A percentile compares a stretch with the other conserved stretches of the same genome.
phyloP scores from a whole-genome alignment of 2,797 vertebrate genomes.

The Hypotaenidia philippensis region DNA sequence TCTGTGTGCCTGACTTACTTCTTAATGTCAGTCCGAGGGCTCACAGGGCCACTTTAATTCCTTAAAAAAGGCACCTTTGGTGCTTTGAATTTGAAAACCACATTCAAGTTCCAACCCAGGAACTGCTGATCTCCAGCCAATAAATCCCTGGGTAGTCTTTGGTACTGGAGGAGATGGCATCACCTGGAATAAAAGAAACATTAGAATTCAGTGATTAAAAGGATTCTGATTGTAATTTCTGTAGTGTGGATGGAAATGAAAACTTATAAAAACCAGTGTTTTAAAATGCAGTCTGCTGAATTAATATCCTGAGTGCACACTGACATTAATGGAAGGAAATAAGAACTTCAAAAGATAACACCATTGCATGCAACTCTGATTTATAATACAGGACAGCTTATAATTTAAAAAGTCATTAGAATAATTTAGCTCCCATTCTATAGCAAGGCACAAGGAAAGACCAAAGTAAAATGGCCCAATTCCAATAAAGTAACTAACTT shows the following conservation, averaged over 20 bases:
- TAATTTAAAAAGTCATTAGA: background rate
- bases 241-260: background rate
- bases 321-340: background rate
- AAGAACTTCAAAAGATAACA: background rate
- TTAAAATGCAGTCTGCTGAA: background rate
- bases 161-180: slow-evolving; percentile 85
- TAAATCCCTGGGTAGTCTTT: slow-evolving; percentile 85
- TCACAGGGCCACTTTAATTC: slow-evolving; percentile 80
- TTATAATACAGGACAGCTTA: background rate
- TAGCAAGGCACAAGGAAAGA: background rate
- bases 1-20: background rate
- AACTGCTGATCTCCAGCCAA: slow-evolving; percentile 88
- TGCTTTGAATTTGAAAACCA: slow-evolving; percentile 69
- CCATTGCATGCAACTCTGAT: background rate
- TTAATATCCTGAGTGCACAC: background rate
- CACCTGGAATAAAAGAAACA: slow-evolving; percentile 73
- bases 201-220: background rate
- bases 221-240: background rate
- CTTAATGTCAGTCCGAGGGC: slow-evolving; percentile 68
- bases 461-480: background rate
- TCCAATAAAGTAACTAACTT: background rate
- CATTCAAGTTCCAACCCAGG: slow-evolving; percentile 80
- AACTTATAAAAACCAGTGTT: background rate
- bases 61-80: slow-evolving; percentile 79
- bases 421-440: background rate